These are phyloP conservation scores for Acronicta alni DNA, from an alignment of 2,888 invertebrate genomes.

Conservation along the genomic window DNA sequence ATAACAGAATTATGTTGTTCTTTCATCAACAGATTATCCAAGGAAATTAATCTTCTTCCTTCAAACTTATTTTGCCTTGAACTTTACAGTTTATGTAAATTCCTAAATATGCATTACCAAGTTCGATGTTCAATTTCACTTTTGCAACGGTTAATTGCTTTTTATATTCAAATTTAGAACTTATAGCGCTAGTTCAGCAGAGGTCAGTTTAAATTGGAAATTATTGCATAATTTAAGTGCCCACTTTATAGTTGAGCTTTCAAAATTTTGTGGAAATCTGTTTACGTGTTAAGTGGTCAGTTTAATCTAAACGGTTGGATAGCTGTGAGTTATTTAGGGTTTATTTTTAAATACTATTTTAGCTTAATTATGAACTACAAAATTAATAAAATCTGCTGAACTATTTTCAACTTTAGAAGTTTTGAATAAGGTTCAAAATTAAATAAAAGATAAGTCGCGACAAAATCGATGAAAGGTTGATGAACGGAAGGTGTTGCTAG, in stretches of 20 bases:
- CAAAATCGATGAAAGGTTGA: slow-evolving; percentile 68
- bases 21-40: slow-evolving; percentile 7
- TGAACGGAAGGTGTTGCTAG: slow-evolving; percentile 61
- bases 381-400: neutral
- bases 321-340: slow-evolving; percentile 30
- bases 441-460: slow-evolving; percentile 27
- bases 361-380: slow-evolving; percentile 16
- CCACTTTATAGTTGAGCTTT: slow-evolving; percentile 14
- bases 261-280: slow-evolving; percentile 23
- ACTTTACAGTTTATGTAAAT: slow-evolving; percentile 10
- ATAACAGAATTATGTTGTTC: slow-evolving; percentile 14
- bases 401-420: slow-evolving; percentile 9
- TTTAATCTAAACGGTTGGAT: slow-evolving; percentile 45
- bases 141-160: slow-evolving; percentile 17
- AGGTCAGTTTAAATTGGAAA: slow-evolving; percentile 2
- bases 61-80: slow-evolving; percentile 3
- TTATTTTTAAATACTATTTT: slow-evolving; percentile 45
- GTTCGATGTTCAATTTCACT: slow-evolving; percentile 16
- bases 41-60: slow-evolving; percentile 18
- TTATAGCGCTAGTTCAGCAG: neutral
- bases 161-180: slow-evolving; percentile 23
- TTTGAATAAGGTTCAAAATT: slow-evolving; percentile 25
- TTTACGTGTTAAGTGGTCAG: slow-evolving; percentile 31
- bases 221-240: neutral
- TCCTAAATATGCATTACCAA: slow-evolving; percentile 16